phyloP scores from a whole-genome alignment of 2,888 invertebrate species.

The Cistogaster globosa region DNA sequence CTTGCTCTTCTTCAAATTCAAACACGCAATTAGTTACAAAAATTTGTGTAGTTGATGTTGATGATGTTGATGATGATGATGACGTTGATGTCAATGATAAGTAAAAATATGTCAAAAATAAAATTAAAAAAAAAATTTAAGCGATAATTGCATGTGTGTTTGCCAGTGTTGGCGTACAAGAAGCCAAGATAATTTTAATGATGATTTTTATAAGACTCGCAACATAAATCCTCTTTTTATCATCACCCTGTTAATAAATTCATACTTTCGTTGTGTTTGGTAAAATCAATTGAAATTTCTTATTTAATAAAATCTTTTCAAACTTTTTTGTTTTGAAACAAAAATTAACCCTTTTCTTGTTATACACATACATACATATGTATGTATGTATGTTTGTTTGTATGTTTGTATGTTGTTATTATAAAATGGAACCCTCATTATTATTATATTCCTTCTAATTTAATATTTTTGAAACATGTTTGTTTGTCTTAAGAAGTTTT shows the following conservation, averaged over 20 bases:
- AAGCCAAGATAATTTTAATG: slow-evolving; percentile 37
- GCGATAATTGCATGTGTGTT: background rate
- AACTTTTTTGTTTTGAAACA: background rate
- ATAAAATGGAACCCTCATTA: slow-evolving; percentile 20
- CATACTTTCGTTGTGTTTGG: background rate
- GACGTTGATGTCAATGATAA: slow-evolving; percentile 37
- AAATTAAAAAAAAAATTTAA: background rate
- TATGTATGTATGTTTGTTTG: no score
- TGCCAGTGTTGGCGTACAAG: background rate
- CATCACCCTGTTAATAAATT: slow-evolving; percentile 16
- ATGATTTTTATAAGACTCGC: slow-evolving; percentile 30
- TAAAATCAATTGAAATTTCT: slow-evolving; percentile 55
- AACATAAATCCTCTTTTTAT: slow-evolving; percentile 58
- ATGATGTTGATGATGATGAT: slow-evolving; percentile 27
- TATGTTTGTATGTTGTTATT: no score
- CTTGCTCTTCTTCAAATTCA: slow-evolving; percentile 35
- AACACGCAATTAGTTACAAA: slow-evolving; percentile 70
- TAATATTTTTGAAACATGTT: slow-evolving; percentile 22
- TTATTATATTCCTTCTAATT: slow-evolving; percentile 23
- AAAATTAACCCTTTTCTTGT: slow-evolving; percentile 44
- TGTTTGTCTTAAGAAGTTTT: slow-evolving; percentile 38
- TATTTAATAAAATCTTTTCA: slow-evolving; percentile 35
- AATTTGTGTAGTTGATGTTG: slow-evolving; percentile 45
- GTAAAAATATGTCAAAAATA: slow-evolving; percentile 14
- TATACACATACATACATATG: no score